Evolutionary conservation across 92 coral and sea anemone genomes (phyloP).

Genomic region (Plumapathes pennacea): DNA sequence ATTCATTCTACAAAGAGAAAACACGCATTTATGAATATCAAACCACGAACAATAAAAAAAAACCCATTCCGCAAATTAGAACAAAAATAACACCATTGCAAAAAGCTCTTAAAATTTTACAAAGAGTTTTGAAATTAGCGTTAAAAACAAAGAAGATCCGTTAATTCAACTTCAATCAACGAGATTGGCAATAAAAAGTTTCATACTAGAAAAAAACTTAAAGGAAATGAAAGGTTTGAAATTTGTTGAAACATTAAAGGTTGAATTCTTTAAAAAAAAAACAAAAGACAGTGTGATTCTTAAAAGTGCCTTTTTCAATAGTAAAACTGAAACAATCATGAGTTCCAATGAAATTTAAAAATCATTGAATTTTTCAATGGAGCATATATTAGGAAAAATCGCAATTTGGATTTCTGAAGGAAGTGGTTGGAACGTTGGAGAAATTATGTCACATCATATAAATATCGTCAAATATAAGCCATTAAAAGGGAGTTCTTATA

Average conservation of each 20-base stretch:
- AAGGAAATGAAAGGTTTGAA: slow-evolving; percentile 6
- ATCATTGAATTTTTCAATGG: not conserved
- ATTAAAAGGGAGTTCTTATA: not conserved
- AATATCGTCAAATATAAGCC: slow-evolving; percentile 8
- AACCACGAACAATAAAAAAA: not conserved
- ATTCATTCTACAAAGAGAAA: too few relatives aligned
- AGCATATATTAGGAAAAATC: not conserved
- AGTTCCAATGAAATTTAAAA: not conserved
- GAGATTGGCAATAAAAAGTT: not conserved
- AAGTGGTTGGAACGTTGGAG: slow-evolving; percentile 3
- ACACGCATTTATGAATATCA: too few relatives aligned
- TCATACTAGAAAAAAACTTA: not conserved
- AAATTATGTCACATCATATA: not conserved
- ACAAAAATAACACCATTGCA: slow-evolving; percentile 1
- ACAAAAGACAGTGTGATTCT: too few relatives aligned
- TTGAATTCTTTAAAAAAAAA: slow-evolving; percentile 3
- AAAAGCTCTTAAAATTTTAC: slow-evolving; percentile 3
- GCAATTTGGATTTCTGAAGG: slow-evolving; percentile 12
- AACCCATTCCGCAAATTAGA: not conserved
- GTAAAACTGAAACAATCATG: not conserved
- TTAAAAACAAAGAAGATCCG: slow-evolving; percentile 2
- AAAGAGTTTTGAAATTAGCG: not conserved
- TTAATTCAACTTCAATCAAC: slow-evolving; percentile 1
- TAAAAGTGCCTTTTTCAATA: too few relatives aligned
- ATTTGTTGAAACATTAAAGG: slow-evolving; percentile 22